Conservation (phyloP, 1,140 invertebrate species). For the Lepidurus apus region DNA sequence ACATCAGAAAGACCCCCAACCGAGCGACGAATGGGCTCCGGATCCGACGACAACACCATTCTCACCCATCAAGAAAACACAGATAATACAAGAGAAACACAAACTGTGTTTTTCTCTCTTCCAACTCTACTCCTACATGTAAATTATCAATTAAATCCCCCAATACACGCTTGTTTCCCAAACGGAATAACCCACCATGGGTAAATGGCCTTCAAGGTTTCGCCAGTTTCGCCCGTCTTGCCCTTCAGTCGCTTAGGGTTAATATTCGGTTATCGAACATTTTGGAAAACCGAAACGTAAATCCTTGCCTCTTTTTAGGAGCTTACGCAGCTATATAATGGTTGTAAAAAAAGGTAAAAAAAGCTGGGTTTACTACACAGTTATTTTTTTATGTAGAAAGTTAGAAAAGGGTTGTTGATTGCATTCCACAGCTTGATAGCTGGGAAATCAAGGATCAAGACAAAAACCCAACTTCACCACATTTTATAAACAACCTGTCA, state of each 20-base stretch:
- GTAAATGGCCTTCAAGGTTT: neutral
- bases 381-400: neutral
- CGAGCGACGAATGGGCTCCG: slow-evolving; percentile 6
- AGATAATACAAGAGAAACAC: slow-evolving; percentile 7
- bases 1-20: neutral
- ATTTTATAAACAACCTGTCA: neutral
- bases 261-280: neutral
- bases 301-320: neutral
- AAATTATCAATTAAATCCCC: neutral
- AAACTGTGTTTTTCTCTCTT: neutral
- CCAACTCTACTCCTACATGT: neutral
- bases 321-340: neutral
- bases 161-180: slow-evolving; percentile 11
- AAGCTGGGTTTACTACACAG: no score
- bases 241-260: no score
- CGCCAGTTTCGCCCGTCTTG: no score
- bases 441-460: neutral
- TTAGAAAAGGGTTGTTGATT: neutral
- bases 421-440: neutral
- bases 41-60: slow-evolving; percentile 18
- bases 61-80: slow-evolving; percentile 17
- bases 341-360: neutral
- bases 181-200: neutral
- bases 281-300: neutral
- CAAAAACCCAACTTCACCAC: neutral